Percentiles rank a stretch among this genome's conserved stretches.
phyloP scores from a whole-genome alignment of 2,113 vertebrate species.

The Callorhinus ursinus region DNA sequence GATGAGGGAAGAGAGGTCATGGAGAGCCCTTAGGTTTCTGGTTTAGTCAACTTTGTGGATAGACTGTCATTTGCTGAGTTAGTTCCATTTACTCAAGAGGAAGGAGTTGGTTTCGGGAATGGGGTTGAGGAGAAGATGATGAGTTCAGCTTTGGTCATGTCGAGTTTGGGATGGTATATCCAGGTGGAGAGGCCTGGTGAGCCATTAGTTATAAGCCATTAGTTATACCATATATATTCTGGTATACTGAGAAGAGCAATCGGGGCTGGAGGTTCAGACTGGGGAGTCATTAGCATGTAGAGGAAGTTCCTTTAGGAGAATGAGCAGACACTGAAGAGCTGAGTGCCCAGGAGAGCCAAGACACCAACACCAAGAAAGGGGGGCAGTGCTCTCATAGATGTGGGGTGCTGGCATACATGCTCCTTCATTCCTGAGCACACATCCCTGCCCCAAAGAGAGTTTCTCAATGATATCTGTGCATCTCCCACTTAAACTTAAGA shows the following conservation, averaged over 20 bases:
- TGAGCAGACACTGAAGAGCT: not conserved
- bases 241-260: conserved; percentile 11
- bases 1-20: not conserved
- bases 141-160: not conserved
- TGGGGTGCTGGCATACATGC: not conserved
- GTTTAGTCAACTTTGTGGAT: not conserved
- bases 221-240: not conserved
- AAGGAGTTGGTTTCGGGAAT: not conserved
- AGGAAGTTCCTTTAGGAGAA: not conserved
- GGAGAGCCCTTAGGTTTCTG: not conserved
- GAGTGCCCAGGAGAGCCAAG: not conserved
- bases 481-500: not conserved
- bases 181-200: not conserved
- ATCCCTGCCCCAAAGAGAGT: not conserved
- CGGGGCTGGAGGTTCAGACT: not conserved
- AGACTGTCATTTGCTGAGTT: not conserved
- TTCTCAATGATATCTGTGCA: not conserved
- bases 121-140: not conserved
- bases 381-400: not conserved
- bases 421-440: not conserved
- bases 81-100: not conserved
- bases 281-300: not conserved
- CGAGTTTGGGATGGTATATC: not conserved
- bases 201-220: not conserved
- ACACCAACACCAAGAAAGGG: not conserved